Percentiles rank a stretch among this genome's conserved stretches.
Conservation (phyloP, 2,797 vertebrate genomes). For the Graptemys geographica region DNA sequence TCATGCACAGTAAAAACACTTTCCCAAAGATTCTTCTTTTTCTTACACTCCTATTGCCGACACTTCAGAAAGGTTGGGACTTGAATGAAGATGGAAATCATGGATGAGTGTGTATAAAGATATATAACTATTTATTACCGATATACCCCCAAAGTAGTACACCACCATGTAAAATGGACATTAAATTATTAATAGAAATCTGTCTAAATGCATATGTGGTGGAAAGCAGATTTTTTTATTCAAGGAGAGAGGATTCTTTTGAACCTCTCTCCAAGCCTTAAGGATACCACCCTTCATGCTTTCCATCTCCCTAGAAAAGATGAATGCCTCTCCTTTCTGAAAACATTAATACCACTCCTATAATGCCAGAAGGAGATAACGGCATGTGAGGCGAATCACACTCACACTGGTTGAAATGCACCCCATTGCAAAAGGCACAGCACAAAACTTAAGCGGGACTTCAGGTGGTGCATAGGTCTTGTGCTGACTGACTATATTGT, state of each 20-base stretch:
- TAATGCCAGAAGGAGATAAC: neutral
- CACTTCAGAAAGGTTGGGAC: neutral
- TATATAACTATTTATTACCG: neutral
- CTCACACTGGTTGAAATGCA: neutral
- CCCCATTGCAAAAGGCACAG: neutral
- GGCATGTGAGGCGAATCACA: neutral
- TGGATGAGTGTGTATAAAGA: neutral
- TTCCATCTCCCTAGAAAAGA: neutral
- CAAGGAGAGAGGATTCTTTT: neutral
- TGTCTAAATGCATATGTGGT: neutral
- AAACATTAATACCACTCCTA: neutral
- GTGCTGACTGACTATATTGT: neutral
- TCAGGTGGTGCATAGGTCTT: neutral
- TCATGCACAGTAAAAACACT: constrained; percentile 7
- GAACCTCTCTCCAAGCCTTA: neutral
- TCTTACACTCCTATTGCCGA: neutral
- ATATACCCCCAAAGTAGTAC: neutral
- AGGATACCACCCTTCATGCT: neutral
- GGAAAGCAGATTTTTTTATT: neutral
- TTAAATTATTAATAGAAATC: neutral
- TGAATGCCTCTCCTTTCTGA: neutral
- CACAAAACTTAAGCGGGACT: neutral
- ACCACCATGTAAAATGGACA: neutral
- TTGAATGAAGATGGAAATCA: neutral
- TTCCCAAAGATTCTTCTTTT: neutral